Base-by-base conservation (phyloP, 2,113 vertebrate species). In the Motacilla tschutschensis region DNA sequence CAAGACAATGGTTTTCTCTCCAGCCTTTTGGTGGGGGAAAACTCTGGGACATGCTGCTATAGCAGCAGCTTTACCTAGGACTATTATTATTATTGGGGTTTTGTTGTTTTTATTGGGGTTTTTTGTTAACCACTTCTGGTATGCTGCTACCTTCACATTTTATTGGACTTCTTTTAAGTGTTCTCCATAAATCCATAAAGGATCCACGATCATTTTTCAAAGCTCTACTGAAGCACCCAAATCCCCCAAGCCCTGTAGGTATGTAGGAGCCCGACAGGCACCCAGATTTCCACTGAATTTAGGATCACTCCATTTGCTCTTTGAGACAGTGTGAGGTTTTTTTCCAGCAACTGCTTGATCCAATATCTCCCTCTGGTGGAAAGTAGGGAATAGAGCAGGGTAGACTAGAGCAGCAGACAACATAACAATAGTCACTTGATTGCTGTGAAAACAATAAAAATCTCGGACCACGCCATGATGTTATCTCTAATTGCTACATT, bases 331-430 rank as follows among this genome's bases (percentile, higher is more conserved):
- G 26, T 2, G 36, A 8, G 10, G 18, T 10, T 47, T 44, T 40
- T 46, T 48, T 31, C 6, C 58, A 62, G 35, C 8, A 47, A 22
- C 70, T 82, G 62, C 47, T 72, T 73, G 78, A 85, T 94, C 74
- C 83, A 94, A 96, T 59, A 86, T 51, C 89, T 65, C 93, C 91
- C 92, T 94, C 95, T 95, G 48, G 79, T 91, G 95, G 95, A 62
- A 35, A 41, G 26, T 0, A 14, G 13, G 25, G 33, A 72, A 41
- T 21, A 53, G n/a, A 64, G 53, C 93, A 71, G 55, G 22, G 55
- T 9, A 77, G 79, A 79, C 55, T 6, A 36, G 41, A 64, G 31
- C 38, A 4, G 12, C 13, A 1, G 17, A 31, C 28, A 35, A 31
- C 2, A 1, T 4, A 18, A 57, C 1, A 9, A 12, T 19, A 46